Evolutionary conservation across 2,888 invertebrate species (phyloP), one percentile per base, ranked within the genome.

Genomic region (Drosophila cognata): DNA sequence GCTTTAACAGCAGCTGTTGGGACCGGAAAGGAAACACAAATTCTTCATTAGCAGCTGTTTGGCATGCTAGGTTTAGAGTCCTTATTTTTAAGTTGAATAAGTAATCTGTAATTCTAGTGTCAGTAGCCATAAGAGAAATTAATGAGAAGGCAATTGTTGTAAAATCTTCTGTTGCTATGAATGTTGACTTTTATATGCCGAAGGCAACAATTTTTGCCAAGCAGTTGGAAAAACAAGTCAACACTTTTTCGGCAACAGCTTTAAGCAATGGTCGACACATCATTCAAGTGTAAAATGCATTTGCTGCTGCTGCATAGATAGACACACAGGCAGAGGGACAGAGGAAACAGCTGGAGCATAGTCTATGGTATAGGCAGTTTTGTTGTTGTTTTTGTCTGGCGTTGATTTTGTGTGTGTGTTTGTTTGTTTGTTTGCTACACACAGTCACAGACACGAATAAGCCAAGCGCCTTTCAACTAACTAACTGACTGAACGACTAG

Each of bases 351-450:
- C 43, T 63, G 5, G 55, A 52, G 16, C n/a, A 46, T 28, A 64
- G 55, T 62, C 51, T 16, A 29, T 41, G 38, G 61, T 21, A 74
- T 75, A 50, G 72, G 64, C 64, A 59, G 51, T 71, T 74, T 67
- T 77, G 71, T 81, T 86, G 71, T 83, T 86, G 71, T 83, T 84
- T 74, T 74, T 56, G 80, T 62, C 58, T 74, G 65, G 60, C 65
- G 68, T 66, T 67, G 70, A 69, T 69, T 77, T 67, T 65, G 63
- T 61, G 11, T 63, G 28, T 38, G 33, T 50, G 57, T 38, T 21
- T 59, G 59, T 60, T 33, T 71, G 38, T 70, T 76, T 75, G 79
- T 78, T 81, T 76, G 73, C 55, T 69, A 64, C 62, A 63, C 50
- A 64, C 43, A 66, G 73, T 56, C 67, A 69, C 18, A 55, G 63